Evolutionary conservation across 2,888 invertebrate species (phyloP).

Genomic region (Eupithecia pulchellata): DNA sequence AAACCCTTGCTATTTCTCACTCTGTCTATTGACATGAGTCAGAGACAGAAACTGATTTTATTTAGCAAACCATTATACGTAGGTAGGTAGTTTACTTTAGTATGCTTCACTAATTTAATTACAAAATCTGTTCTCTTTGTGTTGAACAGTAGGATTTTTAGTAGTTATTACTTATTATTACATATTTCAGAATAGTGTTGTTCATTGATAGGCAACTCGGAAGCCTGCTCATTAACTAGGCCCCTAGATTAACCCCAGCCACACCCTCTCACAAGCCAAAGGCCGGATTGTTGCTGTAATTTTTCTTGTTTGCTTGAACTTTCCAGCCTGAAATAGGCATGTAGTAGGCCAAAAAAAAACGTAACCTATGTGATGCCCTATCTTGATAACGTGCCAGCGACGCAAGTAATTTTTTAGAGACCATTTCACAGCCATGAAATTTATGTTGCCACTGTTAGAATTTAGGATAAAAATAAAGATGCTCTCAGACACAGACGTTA

Average conservation of each 20-base stretch:
- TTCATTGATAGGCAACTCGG: neutral
- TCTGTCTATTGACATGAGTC: too few species aligned
- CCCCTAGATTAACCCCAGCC: neutral
- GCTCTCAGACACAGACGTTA: constrained; percentile 53
- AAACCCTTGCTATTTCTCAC: too few species aligned
- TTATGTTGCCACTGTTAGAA: constrained; percentile 64
- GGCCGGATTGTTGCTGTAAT: neutral
- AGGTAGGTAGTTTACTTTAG: neutral
- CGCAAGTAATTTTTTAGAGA: constrained; percentile 64
- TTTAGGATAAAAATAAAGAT: constrained; percentile 63
- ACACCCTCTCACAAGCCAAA: neutral
- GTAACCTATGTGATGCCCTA: constrained; percentile 12
- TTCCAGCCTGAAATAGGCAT: neutral
- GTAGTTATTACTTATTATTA: neutral
- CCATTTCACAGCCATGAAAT: constrained; percentile 70
- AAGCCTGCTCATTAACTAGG: neutral
- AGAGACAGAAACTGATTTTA: too few species aligned
- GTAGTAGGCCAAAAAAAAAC: neutral
- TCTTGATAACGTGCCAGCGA: constrained; percentile 72
- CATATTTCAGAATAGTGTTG: neutral
- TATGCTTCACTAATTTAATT: too few species aligned
- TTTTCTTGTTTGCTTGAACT: neutral
- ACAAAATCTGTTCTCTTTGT: too few species aligned
- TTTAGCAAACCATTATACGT: too few species aligned
- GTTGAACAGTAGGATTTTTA: too few species aligned